Evolutionary conservation across 2,888 invertebrate species (phyloP), one percentile per base, ranked within the genome.

Genomic region (Cheilosia impressa): DNA sequence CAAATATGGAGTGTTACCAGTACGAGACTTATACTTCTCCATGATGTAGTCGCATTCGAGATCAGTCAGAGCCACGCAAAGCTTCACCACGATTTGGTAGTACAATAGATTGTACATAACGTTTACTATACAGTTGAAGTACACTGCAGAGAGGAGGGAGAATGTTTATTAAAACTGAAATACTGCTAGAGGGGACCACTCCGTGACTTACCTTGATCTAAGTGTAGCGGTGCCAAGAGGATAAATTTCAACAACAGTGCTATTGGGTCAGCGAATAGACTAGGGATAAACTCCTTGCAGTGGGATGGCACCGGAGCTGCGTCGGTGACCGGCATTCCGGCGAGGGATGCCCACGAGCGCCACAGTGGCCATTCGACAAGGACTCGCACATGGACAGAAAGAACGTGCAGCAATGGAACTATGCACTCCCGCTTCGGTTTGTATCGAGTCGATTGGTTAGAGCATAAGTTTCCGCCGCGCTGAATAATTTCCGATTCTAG

Each of bases 401-500:
- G 93, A 27, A 98, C 97, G 89, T 97, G 97, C 85, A 98, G 93
- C 87, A 98, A 93, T 13, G 98, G 98, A 88, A 97, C 98, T 89
- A 96, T 96, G 90, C 96, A 96, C 89, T 96, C 96, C 77, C 96
- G 94, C 90, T 96, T 95, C 52, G 96, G 95, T 90, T 95, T 95
- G 89, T 96, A 94, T 3, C 95, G 93, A 27, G 95, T 94, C 17
- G 82, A 65, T 65, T 81, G 82, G 34, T 93, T 91, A 0, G 93
- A 91, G 87, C 93, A 93, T 13, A 97, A 93, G n/a, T 95, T 94
- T 10, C 97, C 97, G n/a, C 97, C 97, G 55, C 97, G 94, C 92
- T 97, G 97, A 83, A 97, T 96, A 57, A 98, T 94, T 93, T 98
- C 98, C 78, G 98, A 95, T 93, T 98, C 98, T 79, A 98, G 94